Conservation (phyloP, 2,888 invertebrate species). For the Torymus aiolomorphi region DNA sequence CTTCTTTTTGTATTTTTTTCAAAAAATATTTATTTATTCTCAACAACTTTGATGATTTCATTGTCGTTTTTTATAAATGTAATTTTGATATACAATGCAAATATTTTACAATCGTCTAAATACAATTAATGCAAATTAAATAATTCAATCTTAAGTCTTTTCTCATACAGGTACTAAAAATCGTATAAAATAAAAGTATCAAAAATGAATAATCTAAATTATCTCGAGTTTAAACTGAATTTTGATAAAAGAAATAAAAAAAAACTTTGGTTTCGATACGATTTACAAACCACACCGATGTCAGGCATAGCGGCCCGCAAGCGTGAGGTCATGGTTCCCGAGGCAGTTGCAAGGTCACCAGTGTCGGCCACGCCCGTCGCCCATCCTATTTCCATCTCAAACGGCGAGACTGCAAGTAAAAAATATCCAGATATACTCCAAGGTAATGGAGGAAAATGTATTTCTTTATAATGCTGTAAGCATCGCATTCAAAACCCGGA, state of each 20-base stretch:
- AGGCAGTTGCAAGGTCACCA: slow-evolving; percentile 61
- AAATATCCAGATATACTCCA: slow-evolving; percentile 71
- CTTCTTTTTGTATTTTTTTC: slow-evolving; percentile 1
- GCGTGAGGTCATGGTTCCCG: slow-evolving; percentile 60
- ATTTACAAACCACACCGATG: slow-evolving; percentile 73
- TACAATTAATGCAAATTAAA: slow-evolving; percentile 36
- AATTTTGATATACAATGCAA: slow-evolving; percentile 35
- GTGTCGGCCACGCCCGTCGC: slow-evolving; percentile 62
- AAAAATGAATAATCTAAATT: slow-evolving; percentile 34
- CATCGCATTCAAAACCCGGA: background rate
- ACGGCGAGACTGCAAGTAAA: slow-evolving; percentile 73
- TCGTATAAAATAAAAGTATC: slow-evolving; percentile 25
- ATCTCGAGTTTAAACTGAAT: slow-evolving; percentile 31
- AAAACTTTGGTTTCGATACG: slow-evolving; percentile 69
- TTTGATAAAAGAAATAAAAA: slow-evolving; percentile 52
- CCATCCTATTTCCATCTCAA: slow-evolving; percentile 70
- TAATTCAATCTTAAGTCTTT: slow-evolving; percentile 32
- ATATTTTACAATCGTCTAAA: slow-evolving; percentile 36
- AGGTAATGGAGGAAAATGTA: slow-evolving; percentile 60
- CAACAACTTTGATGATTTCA: slow-evolving; percentile 24
- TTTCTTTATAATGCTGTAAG: slow-evolving; percentile 8
- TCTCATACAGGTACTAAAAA: slow-evolving; percentile 41
- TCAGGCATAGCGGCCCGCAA: slow-evolving; percentile 63
- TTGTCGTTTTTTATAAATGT: slow-evolving; percentile 48
- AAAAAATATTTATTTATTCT: slow-evolving; percentile 36